Percentiles rank a stretch among this genome's conserved stretches.
Evolutionary conservation across 2,888 invertebrate species (phyloP).

Genomic region (Apamea anceps): DNA sequence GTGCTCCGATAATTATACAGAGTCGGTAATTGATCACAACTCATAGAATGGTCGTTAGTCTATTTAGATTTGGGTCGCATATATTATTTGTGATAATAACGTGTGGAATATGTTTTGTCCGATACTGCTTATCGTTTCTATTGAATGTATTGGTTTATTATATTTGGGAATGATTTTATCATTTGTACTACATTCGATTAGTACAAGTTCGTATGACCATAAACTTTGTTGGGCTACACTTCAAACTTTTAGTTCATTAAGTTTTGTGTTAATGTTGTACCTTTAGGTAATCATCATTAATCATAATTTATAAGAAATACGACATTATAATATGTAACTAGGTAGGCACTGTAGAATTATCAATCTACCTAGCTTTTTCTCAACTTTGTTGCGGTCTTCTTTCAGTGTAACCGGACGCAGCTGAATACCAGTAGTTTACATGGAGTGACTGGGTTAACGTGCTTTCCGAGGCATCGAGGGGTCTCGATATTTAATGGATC

Average conservation of each 20-base stretch:
- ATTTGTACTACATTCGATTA: background rate
- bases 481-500: background rate
- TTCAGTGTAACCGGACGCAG: background rate
- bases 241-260: background rate
- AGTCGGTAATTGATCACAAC: constrained; percentile 71
- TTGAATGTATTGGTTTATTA: constrained; percentile 33
- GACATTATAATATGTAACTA: background rate
- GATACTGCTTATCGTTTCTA: constrained; percentile 39
- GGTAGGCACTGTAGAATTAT: background rate
- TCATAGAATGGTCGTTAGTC: constrained; percentile 66
- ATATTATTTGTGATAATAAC: constrained; percentile 72
- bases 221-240: background rate
- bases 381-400: background rate
- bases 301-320: background rate
- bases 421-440: background rate
- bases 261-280: background rate
- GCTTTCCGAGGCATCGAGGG: too few relatives aligned
- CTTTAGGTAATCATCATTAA: background rate
- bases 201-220: background rate
- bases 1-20: constrained; percentile 78
- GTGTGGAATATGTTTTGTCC: constrained; percentile 56
- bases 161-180: constrained; percentile 41
- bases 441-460: background rate
- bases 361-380: background rate
- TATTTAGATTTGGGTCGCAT: constrained; percentile 76